Conservation (phyloP, 2,888 invertebrate species). For the Parnassius glacialis region DNA sequence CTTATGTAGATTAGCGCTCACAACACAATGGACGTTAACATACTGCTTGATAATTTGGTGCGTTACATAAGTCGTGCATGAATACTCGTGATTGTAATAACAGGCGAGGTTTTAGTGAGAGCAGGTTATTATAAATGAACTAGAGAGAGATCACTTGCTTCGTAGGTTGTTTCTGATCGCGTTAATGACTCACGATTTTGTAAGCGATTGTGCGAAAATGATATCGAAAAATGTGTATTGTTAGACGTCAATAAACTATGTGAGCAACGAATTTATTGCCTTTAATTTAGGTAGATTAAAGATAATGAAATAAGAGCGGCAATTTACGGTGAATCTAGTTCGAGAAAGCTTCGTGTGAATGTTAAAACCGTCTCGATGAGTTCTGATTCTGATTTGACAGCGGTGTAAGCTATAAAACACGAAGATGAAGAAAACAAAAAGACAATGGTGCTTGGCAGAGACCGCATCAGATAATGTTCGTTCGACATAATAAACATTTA, state of each 20-base stretch:
- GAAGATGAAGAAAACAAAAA: slow-evolving; percentile 42
- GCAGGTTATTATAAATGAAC: slow-evolving; percentile 71
- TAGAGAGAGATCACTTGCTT: slow-evolving; percentile 56
- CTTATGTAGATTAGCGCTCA: slow-evolving; percentile 76
- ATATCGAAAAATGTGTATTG: slow-evolving; percentile 49
- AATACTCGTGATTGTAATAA: slow-evolving; percentile 67
- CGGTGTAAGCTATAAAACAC: slow-evolving; percentile 33
- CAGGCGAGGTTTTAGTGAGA: slow-evolving; percentile 56
- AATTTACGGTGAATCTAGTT: slow-evolving; percentile 28
- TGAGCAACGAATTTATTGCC: slow-evolving; percentile 58
- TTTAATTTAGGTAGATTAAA: slow-evolving; percentile 59
- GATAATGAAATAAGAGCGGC: slow-evolving; percentile 38
- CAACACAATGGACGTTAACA: slow-evolving; percentile 73
- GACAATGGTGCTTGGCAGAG: slow-evolving; percentile 53
- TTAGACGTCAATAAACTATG: slow-evolving; percentile 46
- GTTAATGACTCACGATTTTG: slow-evolving; percentile 73
- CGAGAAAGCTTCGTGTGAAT: slow-evolving; percentile 12
- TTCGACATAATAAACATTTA: slow-evolving; percentile 68
- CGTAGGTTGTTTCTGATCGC: slow-evolving; percentile 40
- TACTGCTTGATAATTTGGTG: slow-evolving; percentile 68
- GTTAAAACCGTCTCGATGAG: slow-evolving; percentile 22
- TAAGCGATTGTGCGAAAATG: slow-evolving; percentile 56
- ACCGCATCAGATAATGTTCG: slow-evolving; percentile 59
- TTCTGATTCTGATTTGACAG: slow-evolving; percentile 38
- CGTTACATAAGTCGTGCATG: slow-evolving; percentile 69